Conservation (phyloP, 2,888 invertebrate species). For the Sphaerophoria rueppellii region DNA sequence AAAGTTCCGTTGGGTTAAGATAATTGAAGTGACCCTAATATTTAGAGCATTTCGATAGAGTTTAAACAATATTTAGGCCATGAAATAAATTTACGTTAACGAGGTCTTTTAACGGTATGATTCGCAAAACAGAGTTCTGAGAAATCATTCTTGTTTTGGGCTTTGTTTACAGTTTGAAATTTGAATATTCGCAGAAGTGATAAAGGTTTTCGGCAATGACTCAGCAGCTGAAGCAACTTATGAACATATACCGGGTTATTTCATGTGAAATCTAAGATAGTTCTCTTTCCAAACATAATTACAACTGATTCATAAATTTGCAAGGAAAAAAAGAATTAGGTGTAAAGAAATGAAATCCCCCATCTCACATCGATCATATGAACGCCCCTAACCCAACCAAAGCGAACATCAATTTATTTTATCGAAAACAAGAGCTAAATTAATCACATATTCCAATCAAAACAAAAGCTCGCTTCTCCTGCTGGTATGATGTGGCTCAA, state of each 20-base stretch:
- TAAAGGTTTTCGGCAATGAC: no score
- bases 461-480: conserved; percentile 4
- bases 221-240: no score
- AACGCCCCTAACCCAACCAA: neutral
- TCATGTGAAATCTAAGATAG: neutral
- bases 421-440: conserved; percentile 1
- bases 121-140: no score
- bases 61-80: no score
- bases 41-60: no score
- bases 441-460: conserved; percentile 14
- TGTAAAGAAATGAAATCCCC: neutral
- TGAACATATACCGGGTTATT: neutral
- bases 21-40: no score
- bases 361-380: neutral
- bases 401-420: neutral
- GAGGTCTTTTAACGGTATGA: no score
- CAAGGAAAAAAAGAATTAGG: neutral
- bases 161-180: no score
- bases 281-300: neutral
- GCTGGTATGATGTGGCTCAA: neutral
- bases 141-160: no score
- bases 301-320: conserved; percentile 9
- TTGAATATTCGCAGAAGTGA: no score
- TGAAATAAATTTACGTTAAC: no score
- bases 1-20: no score